Base-by-base conservation (phyloP, 2,888 invertebrate genomes). In the Diarsia mendica region DNA sequence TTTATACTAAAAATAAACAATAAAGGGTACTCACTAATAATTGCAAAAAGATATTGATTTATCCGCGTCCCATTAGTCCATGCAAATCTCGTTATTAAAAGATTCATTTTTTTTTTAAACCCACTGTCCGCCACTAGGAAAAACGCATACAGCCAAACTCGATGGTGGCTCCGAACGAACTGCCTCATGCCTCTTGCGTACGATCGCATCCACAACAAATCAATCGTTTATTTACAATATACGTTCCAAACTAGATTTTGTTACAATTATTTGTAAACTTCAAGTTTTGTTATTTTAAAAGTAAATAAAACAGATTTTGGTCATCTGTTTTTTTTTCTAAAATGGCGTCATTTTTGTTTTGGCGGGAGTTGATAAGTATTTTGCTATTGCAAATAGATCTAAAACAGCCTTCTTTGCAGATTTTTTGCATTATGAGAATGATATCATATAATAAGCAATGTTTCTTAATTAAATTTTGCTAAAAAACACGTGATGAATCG, bases 11-110 rank as follows among this genome's bases (percentile, higher is more conserved):
- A 33, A 74, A 55, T 33, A 63, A 67, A 66, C 73, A 79, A 78
- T 75, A 78, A 77, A 60, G 67, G 76, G 72, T 83, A 96, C 96
- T 96, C 84, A 96, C 96, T 92, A 61, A 96, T 90, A 77, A 94
- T 91, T 6, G 96, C 96, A 78, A 96, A 95, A 72, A 96, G 79
- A 90, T 96, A 96, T 85, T 96, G 96, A 83, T 95, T 95, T 77
- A 96, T 92, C 79, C 96, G 89, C 68, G 92, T 92, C 66, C 96
- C 96, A 90, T 94, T 96, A 73, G 92, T 89, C 94, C 94, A 95
- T 92, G 92, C 91, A 18, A 95, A 80, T 89, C 94, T 95, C n/a
- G 92, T 90, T 61, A 95, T 84, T 87, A 96, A 81, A 78, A 95
- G 86, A 91, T 95, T 95, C 96, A 96, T 96, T 91, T 90, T 85